A percentile compares a stretch with the other conserved stretches of the same genome.
Evolutionary conservation across 2,113 vertebrate genomes (phyloP).

Genomic region (Hippolais icterina): DNA sequence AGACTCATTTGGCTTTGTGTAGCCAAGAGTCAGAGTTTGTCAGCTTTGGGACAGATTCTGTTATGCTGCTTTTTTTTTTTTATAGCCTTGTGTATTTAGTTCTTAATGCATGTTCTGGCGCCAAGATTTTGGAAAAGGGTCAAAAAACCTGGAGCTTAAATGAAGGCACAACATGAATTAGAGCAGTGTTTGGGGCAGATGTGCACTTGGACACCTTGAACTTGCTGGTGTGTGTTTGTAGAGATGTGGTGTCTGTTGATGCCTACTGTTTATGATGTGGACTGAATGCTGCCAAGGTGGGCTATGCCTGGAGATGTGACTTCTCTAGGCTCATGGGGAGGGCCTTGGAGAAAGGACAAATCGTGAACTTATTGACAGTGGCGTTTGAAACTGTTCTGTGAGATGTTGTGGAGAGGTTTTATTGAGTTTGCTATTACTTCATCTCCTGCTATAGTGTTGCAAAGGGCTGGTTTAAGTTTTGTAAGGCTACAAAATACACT

Average conservation of each 20-base stretch:
- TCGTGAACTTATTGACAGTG: background rate
- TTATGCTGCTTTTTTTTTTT: background rate
- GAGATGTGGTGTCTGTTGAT: background rate
- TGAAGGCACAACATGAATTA: background rate
- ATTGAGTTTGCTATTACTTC: background rate
- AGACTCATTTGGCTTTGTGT: background rate
- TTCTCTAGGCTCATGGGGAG: background rate
- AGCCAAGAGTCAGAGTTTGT: background rate
- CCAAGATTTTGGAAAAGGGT: background rate
- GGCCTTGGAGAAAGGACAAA: background rate
- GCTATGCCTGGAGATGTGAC: background rate
- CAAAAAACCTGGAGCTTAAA: background rate
- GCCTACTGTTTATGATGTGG: rapidly evolving
- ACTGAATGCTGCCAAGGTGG: background rate
- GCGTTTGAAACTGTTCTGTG: background rate
- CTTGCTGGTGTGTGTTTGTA: background rate
- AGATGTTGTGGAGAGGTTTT: background rate
- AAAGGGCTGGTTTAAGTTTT: background rate
- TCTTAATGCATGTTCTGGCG: background rate
- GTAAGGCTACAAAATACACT: background rate
- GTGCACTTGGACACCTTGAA: background rate
- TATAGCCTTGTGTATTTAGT: background rate
- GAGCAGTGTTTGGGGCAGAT: background rate
- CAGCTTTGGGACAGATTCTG: background rate
- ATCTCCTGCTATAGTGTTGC: background rate